Percentiles rank a stretch among this genome's conserved stretches.
phyloP scores from a whole-genome alignment of 2,888 invertebrate species.

The Nymphalis polychloros region DNA sequence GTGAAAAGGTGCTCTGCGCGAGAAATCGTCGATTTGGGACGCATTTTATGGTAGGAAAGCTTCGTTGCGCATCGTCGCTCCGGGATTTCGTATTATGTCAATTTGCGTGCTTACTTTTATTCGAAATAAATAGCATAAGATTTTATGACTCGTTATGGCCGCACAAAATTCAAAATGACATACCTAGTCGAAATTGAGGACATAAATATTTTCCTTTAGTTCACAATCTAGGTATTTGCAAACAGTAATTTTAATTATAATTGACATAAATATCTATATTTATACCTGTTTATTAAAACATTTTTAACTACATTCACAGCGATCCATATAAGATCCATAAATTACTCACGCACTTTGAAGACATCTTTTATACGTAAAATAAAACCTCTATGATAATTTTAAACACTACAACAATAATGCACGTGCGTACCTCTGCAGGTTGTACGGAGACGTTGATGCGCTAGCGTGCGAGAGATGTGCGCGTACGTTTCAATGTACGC shows the following conservation, averaged over 20 bases:
- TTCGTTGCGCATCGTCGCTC: constrained; percentile 38
- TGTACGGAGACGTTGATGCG: constrained; percentile 45
- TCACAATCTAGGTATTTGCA: neutral
- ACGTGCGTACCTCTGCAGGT: constrained; percentile 68
- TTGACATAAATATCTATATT: neutral
- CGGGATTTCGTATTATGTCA: constrained; percentile 14
- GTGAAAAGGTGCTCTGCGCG: constrained; percentile 70
- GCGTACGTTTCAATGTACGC: constrained; percentile 44
- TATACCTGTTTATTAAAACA: neutral
- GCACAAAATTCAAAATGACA: no score
- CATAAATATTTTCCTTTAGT: no score
- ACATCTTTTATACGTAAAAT: neutral
- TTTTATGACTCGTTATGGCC: no score
- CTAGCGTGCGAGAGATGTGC: constrained; percentile 40
- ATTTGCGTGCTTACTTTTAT: constrained; percentile 8
- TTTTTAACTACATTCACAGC: neutral
- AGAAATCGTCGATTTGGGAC: constrained; percentile 74
- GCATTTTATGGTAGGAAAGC: constrained; percentile 60
- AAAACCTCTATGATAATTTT: constrained; percentile 10
- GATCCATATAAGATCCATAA: constrained; percentile 3
- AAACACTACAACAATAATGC: constrained; percentile 37
- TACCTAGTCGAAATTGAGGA: no score
- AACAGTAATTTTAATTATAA: neutral
- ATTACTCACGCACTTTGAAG: constrained; percentile 13
- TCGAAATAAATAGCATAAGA: neutral